These are phyloP conservation scores for Thripadectes ignobilis DNA, from an alignment of 2,797 vertebrate species.

Conservation along the genomic window DNA sequence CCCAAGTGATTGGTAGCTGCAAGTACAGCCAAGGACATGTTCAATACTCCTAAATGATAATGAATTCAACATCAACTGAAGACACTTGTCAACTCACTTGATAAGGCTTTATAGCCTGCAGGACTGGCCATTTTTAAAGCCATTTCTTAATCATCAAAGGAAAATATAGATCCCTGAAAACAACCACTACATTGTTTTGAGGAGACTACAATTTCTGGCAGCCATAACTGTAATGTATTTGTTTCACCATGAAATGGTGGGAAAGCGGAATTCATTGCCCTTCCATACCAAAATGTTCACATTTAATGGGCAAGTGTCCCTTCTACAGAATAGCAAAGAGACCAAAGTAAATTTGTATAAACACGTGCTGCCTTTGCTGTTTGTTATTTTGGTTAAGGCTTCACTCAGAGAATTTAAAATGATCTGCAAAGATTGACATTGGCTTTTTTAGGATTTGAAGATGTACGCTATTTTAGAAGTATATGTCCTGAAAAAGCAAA, in stretches of 20 bases:
- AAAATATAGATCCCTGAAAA: background rate
- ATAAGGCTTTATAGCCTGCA: background rate
- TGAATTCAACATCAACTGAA: background rate
- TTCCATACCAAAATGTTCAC: background rate
- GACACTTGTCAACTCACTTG: background rate
- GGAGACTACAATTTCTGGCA: background rate
- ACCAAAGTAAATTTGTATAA: background rate
- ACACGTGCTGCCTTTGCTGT: background rate
- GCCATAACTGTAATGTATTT: background rate
- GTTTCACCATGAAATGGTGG: background rate
- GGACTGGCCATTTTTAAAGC: background rate
- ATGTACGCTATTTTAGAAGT: background rate
- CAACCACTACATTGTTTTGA: background rate
- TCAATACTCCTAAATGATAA: background rate
- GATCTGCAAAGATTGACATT: background rate
- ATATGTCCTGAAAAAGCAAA: background rate
- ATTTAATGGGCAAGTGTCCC: background rate
- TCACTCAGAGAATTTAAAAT: background rate
- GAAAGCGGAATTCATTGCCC: background rate
- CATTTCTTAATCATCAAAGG: background rate
- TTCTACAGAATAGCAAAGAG: background rate
- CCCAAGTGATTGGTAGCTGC: background rate
- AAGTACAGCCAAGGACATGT: background rate
- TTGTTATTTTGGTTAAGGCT: background rate
- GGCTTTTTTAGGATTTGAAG: background rate